Conservation (phyloP, 2,888 invertebrate genomes). For the Tenthredo scrophulariae region DNA sequence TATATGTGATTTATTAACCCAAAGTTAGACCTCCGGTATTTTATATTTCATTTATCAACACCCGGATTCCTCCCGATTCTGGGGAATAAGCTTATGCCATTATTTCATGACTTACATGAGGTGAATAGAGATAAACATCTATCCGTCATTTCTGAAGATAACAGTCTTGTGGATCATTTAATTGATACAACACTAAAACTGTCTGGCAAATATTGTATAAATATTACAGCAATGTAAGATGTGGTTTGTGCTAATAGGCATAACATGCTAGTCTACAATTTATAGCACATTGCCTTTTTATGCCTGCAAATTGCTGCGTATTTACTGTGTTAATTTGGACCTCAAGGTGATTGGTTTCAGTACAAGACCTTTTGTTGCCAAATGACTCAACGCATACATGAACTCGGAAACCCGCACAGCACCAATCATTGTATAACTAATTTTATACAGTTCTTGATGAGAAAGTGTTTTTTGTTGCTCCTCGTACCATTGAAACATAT, state of each 20-base stretch:
- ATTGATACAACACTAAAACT: neutral
- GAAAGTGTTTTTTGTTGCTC: slow-evolving; percentile 12
- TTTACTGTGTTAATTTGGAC: neutral
- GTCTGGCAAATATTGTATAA: neutral
- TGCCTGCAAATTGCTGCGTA: neutral
- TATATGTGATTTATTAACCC: neutral
- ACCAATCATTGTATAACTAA: neutral
- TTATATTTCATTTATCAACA: neutral
- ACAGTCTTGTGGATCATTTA: neutral
- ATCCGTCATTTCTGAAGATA: neutral
- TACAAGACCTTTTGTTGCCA: neutral
- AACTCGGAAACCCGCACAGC: no score
- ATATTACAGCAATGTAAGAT: neutral
- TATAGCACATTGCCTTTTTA: neutral
- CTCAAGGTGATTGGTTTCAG: neutral
- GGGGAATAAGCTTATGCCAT: neutral
- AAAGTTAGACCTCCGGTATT: neutral
- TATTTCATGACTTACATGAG: neutral
- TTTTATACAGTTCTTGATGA: neutral
- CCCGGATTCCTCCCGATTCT: neutral
- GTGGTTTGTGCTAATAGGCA: neutral
- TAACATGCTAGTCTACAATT: neutral
- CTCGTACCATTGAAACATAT: neutral
- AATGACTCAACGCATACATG: no score
- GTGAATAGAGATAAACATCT: neutral